Base-by-base conservation (phyloP, 1,140 invertebrate genomes). In the Tetranychus urticae region DNA sequence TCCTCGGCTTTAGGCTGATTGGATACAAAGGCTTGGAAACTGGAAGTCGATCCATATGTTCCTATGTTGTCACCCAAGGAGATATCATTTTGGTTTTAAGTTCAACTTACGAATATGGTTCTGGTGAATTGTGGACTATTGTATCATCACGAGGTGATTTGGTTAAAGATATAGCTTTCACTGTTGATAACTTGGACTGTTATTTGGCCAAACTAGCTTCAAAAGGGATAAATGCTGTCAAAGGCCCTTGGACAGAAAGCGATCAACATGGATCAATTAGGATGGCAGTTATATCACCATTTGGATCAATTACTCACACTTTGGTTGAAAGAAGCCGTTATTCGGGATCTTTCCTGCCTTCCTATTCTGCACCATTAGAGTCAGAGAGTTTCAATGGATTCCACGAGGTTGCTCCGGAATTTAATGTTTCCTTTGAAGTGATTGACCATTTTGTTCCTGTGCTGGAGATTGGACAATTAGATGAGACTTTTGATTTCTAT, bases 361-460 rank as follows among this genome's bases (percentile, higher is more conserved):
- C 88, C n/a, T 99, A 80, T 70, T 70, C 72, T 42, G 71, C 75
- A 63, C 57, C 54, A 37, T 46, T 61, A 39, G 23, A 98, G 80
- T 69, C 71, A 73, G 14, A 14, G 6, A 45, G 10, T n/a, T 58
- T 42, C 8, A 12, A n/a, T 2, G 50, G 72, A 76, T 62, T 37
- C 14, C 7, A 8, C 1, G n/a, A n/a, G 7, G n/a, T 31, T n/a
- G 2, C 31, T 52, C 80, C 82, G 61, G 39, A 42, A 42, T 10
- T 42, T 42, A 5, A 10, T 6, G 10, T 42, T 6, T 42, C 39
- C 10, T 76, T 98, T 33, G 79, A 88, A 67, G 93, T 93, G 68
- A 83, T 97, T 48, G 94, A 98, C 73, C 94, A 98, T 71, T 82
- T 93, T 50, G 94, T 98, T 35, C 90, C 89, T 8, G 97, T 97